Percentiles rank a stretch among this genome's conserved stretches.
phyloP scores from a whole-genome alignment of 1,140 invertebrate species.

The Bombus balteatus region DNA sequence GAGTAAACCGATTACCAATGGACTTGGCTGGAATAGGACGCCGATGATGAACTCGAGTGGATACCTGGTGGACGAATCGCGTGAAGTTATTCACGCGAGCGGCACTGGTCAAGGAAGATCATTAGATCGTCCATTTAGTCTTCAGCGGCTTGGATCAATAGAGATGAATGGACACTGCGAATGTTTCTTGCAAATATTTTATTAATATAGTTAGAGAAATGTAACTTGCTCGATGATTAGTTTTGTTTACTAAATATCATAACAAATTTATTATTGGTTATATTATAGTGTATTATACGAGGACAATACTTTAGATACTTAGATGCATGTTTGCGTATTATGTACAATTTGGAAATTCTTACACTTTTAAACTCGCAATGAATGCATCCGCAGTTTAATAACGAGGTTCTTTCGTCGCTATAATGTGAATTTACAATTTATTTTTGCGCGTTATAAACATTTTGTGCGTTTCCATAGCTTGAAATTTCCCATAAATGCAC shows the following conservation, averaged over 20 bases:
- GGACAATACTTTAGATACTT: background rate
- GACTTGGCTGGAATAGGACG: slow-evolving; percentile 23
- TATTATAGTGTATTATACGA: too few species aligned
- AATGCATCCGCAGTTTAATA: background rate
- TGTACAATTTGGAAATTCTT: background rate
- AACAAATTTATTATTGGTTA: too few species aligned
- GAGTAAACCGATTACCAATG: slow-evolving; percentile 64
- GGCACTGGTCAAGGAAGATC: slow-evolving; percentile 32
- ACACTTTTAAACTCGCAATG: background rate
- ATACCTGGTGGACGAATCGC: slow-evolving; percentile 37
- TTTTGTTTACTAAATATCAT: too few species aligned
- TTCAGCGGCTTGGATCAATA: slow-evolving; percentile 3
- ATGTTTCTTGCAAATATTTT: too few species aligned
- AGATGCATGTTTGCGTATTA: background rate
- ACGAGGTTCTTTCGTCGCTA: background rate
- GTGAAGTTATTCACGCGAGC: slow-evolving; percentile 61
- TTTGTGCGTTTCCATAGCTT: background rate
- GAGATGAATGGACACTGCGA: background rate
- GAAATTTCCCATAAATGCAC: background rate
- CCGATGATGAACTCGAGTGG: background rate
- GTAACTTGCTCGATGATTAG: background rate
- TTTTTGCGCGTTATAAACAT: background rate
- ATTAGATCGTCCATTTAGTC: slow-evolving; percentile 30
- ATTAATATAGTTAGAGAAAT: background rate
- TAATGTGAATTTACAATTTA: background rate